These are phyloP conservation scores for Leptinotarsa defecta DNA, from an alignment of 1,140 invertebrate genomes.

Conservation along the genomic window DNA sequence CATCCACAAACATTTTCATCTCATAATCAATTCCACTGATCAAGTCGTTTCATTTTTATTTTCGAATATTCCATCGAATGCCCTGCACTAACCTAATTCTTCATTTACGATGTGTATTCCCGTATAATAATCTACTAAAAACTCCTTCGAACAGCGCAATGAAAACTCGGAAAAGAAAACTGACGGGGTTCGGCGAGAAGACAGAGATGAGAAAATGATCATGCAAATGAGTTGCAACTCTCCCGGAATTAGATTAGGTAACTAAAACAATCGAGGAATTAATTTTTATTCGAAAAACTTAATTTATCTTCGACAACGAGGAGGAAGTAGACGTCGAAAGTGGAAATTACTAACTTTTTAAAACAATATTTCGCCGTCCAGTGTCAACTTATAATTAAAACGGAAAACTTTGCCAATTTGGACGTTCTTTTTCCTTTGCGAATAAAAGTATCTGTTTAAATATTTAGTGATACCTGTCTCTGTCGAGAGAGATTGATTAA, in stretches of 20 bases:
- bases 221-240: constrained; percentile 28
- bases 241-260: constrained; percentile 18
- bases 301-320: constrained; percentile 21
- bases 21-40: neutral
- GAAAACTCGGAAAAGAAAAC: neutral
- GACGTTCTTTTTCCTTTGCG: neutral
- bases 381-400: constrained; percentile 26
- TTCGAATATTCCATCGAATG: neutral
- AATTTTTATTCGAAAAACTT: constrained; percentile 29
- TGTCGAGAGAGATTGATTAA: no score
- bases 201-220: constrained; percentile 20
- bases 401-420: constrained; percentile 25
- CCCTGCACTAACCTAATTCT: no score
- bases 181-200: neutral
- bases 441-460: constrained; percentile 4
- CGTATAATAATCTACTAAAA: neutral
- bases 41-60: neutral
- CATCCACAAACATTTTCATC: no score
- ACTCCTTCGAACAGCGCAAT: neutral
- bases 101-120: neutral
- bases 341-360: constrained; percentile 25
- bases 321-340: constrained; percentile 4
- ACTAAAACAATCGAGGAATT: constrained; percentile 30
- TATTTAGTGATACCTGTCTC: neutral
- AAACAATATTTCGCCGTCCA: constrained; percentile 21